Evolutionary conservation across 2,113 vertebrate genomes (phyloP).

Genomic region (Parotia lawesii): DNA sequence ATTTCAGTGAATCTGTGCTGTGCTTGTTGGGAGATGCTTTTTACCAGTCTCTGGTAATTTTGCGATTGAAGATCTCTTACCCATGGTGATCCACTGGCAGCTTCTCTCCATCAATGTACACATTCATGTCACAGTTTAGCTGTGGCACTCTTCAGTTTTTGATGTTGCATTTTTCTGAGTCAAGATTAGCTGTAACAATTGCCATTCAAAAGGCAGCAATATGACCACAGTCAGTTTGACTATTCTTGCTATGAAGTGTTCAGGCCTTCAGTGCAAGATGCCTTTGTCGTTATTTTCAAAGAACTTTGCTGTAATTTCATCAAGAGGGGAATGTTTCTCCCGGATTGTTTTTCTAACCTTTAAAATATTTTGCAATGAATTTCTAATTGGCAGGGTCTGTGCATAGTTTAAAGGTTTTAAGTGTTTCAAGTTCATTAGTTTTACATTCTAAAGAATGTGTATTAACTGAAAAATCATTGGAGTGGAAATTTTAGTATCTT

Average conservation of each 20-base stretch:
- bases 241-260: background rate
- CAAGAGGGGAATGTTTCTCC: background rate
- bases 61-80: background rate
- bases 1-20: background rate
- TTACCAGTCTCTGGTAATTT: background rate
- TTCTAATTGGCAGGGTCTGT: slow-evolving; percentile 4
- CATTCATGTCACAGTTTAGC: accelerated
- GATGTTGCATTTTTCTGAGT: background rate
- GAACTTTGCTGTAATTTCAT: background rate
- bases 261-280: background rate
- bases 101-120: background rate
- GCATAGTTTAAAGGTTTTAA: slow-evolving; percentile 33
- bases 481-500: background rate
- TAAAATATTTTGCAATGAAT: slow-evolving; percentile 19
- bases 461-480: background rate
- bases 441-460: background rate
- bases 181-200: background rate
- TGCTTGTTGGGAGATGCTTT: background rate
- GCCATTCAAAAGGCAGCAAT: background rate
- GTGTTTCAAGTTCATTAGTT: background rate
- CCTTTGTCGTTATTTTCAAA: background rate
- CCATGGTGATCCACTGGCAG: background rate
- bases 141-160: background rate
- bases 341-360: slow-evolving; percentile 23
- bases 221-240: background rate